Conservation (phyloP, 2,797 vertebrate species). For the Clamator glandarius region DNA sequence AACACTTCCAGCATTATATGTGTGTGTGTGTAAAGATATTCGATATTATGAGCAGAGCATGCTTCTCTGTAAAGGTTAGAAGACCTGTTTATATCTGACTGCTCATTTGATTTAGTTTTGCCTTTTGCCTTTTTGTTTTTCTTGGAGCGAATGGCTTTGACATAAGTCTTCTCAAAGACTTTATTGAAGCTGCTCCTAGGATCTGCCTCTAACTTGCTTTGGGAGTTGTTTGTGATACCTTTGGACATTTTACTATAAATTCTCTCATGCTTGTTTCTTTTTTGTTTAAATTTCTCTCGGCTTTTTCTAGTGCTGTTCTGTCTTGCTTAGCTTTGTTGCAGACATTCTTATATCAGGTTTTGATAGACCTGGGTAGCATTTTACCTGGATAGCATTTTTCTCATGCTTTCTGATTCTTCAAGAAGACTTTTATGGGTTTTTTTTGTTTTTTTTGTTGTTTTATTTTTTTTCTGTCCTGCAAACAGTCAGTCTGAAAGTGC, state of each 20-base stretch:
- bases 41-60: not conserved
- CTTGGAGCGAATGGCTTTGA: not conserved
- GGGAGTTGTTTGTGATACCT: conserved; percentile 15
- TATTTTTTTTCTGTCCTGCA: not conserved
- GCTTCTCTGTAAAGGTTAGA: not conserved
- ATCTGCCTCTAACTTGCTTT: not conserved
- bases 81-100: not conserved
- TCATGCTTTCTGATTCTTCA: not conserved
- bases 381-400: conserved; percentile 19
- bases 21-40: not conserved
- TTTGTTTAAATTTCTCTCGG: not conserved
- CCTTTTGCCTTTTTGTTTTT: not conserved
- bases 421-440: not conserved
- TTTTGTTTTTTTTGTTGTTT: too few relatives aligned
- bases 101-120: conserved; percentile 10
- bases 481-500: not conserved
- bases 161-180: conserved; percentile 10
- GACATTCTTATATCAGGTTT: not conserved
- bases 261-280: not conserved
- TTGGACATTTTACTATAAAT: not conserved
- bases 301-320: not conserved
- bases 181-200: not conserved
- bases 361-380: not conserved
- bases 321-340: not conserved
- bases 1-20: not conserved